Conservation (phyloP, 1,140 invertebrate genomes). For the Sesamia nonagrioides region DNA sequence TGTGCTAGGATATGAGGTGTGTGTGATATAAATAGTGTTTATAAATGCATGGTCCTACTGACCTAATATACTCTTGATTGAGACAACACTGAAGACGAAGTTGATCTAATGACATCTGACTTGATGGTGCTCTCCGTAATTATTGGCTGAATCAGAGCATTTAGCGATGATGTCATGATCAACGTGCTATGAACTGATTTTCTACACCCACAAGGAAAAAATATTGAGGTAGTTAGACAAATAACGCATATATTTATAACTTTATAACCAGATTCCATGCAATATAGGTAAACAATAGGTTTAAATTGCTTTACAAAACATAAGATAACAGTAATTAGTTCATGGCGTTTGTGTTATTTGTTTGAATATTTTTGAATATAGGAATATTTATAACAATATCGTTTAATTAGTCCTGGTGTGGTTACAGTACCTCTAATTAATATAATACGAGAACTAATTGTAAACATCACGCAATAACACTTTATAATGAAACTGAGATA, state of each 20-base stretch:
- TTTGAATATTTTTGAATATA: conserved; percentile 9
- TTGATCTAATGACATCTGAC: conserved; percentile 51
- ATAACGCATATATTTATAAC: conserved; percentile 1
- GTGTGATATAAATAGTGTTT: too few relatives aligned
- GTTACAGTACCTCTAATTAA: background rate
- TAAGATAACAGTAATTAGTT: conserved; percentile 15
- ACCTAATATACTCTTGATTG: conserved; percentile 31
- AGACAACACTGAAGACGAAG: conserved; percentile 27
- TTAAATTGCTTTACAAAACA: conserved; percentile 14
- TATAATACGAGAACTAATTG: background rate
- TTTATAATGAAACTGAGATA: background rate
- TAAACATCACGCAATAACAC: background rate
- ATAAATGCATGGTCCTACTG: background rate
- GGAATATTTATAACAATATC: conserved; percentile 9
- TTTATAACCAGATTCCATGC: conserved; percentile 6
- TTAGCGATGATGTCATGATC: conserved; percentile 57
- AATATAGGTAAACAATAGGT: conserved; percentile 7
- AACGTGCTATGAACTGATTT: conserved; percentile 34
- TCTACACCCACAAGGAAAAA: conserved; percentile 38
- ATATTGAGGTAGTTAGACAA: conserved; percentile 28
- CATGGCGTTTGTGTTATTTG: background rate
- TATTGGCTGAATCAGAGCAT: conserved; percentile 57
- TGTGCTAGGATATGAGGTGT: too few relatives aligned
- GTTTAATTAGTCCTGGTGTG: conserved; percentile 3
- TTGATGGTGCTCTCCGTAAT: conserved; percentile 40